Conservation (phyloP, 2,888 invertebrate genomes). For the Caenorhabditis panamensis region DNA sequence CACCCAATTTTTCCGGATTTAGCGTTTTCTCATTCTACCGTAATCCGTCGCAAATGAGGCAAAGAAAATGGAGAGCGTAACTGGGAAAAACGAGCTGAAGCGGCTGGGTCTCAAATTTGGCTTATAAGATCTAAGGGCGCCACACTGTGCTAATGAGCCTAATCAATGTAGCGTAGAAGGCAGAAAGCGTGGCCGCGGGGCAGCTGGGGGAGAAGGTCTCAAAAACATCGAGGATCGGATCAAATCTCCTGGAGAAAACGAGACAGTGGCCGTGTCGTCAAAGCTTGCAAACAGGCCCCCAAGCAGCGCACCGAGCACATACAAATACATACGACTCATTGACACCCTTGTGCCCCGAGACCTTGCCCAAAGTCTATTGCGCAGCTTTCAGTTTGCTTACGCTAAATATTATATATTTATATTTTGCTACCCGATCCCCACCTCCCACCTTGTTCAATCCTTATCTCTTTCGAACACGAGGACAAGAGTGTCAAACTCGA, state of each 20-base stretch:
- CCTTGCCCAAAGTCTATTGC: slow-evolving; percentile 45
- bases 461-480: slow-evolving; percentile 28
- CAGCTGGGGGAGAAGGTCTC: background rate
- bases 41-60: slow-evolving; percentile 44
- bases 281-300: slow-evolving; percentile 47
- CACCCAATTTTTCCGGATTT: slow-evolving; percentile 9
- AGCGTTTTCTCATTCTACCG: slow-evolving; percentile 32
- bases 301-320: slow-evolving; percentile 45
- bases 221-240: slow-evolving; percentile 39
- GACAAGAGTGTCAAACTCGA: slow-evolving; percentile 5
- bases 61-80: slow-evolving; percentile 31
- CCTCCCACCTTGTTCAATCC: slow-evolving; percentile 32
- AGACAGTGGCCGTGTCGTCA: slow-evolving; percentile 43
- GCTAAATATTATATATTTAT: slow-evolving; percentile 57
- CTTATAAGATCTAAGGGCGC: slow-evolving; percentile 45
- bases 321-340: slow-evolving; percentile 60
- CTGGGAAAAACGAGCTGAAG: slow-evolving; percentile 37
- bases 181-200: background rate
- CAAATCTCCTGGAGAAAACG: slow-evolving; percentile 44
- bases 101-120: slow-evolving; percentile 60
- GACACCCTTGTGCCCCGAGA: slow-evolving; percentile 52
- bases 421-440: slow-evolving; percentile 27
- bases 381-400: slow-evolving; percentile 58
- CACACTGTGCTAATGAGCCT: slow-evolving; percentile 58
- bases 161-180: slow-evolving; percentile 30